Conservation (phyloP, 1,140 invertebrate genomes). For the Leptoteleia sp. region DNA sequence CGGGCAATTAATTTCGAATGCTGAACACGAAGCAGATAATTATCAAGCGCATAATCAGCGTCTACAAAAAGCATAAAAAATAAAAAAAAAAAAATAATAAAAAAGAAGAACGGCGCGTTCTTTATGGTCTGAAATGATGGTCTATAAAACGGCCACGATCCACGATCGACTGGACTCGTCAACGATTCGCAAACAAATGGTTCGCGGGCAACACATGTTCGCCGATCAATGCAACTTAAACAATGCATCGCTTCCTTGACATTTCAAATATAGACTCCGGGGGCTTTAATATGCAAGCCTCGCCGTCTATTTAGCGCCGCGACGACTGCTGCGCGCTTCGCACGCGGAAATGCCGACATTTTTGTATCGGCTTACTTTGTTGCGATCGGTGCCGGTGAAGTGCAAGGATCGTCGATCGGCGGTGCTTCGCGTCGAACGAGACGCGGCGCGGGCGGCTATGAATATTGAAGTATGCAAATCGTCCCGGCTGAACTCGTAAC, state of each 20-base stretch:
- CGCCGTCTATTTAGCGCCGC: constrained; percentile 21
- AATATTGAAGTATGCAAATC: constrained; percentile 75
- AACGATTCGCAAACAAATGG: constrained; percentile 10
- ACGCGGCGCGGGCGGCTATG: constrained; percentile 46
- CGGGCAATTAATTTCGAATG: too few species aligned
- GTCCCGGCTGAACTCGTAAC: constrained; percentile 66
- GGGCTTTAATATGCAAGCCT: constrained; percentile 37
- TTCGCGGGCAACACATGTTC: constrained; percentile 27
- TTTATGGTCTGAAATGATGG: too few species aligned
- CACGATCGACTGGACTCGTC: neutral
- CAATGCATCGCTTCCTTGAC: constrained; percentile 65
- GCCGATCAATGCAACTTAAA: constrained; percentile 54
- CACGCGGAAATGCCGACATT: constrained; percentile 35
- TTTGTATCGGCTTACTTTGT: constrained; percentile 31
- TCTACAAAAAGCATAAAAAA: too few species aligned
- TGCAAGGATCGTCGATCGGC: constrained; percentile 1
- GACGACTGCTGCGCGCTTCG: constrained; percentile 6
- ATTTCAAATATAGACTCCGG: constrained; percentile 59
- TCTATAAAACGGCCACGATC: too few species aligned
- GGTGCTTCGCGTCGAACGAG: too few species aligned
- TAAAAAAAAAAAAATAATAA: too few species aligned
- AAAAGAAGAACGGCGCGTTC: too few species aligned
- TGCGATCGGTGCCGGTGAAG: constrained; percentile 11
- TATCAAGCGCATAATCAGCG: too few species aligned
- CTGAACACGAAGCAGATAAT: too few species aligned